Conservation (phyloP, 2,797 vertebrate genomes). For the Acipenser oxyrinchus region DNA sequence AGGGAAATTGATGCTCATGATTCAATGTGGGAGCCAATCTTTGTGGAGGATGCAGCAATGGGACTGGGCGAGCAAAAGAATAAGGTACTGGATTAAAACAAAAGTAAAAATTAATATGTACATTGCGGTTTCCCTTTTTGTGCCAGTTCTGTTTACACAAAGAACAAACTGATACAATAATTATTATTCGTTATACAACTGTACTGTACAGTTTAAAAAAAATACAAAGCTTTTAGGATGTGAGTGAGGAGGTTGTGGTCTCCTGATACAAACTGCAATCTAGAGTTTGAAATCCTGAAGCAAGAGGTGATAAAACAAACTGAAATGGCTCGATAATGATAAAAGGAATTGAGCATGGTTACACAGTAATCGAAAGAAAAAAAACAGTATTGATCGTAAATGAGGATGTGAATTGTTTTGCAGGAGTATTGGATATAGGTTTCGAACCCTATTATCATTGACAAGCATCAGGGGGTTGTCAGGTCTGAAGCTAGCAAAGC, state of each 20-base stretch:
- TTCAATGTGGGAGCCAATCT: slow-evolving; percentile 70
- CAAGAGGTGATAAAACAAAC: too few relatives aligned
- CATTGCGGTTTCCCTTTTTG: too few relatives aligned
- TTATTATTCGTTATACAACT: too few relatives aligned
- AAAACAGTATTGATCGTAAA: background rate
- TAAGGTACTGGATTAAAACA: slow-evolving; percentile 67
- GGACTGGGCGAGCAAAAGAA: slow-evolving; percentile 66
- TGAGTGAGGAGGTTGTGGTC: too few relatives aligned
- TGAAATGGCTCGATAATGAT: background rate
- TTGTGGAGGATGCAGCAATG: slow-evolving; percentile 62
- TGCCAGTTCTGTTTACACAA: too few relatives aligned
- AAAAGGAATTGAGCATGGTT: slow-evolving; percentile 15
- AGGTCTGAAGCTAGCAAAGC: too few relatives aligned
- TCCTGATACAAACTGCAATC: too few relatives aligned
- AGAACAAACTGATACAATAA: too few relatives aligned
- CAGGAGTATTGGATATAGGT: slow-evolving; percentile 6
- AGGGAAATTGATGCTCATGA: slow-evolving; percentile 65
- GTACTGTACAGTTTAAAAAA: background rate
- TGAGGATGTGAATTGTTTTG: slow-evolving; percentile 9
- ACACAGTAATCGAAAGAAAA: slow-evolving; percentile 6
- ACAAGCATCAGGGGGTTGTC: background rate
- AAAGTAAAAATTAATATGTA: slow-evolving; percentile 15
- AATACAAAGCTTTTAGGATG: slow-evolving; percentile 7
- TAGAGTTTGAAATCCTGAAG: too few relatives aligned
- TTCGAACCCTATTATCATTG: slow-evolving; percentile 10